These are phyloP conservation scores for Hypomecis punctinalis DNA, from an alignment of 2,888 invertebrate genomes.

Conservation along the genomic window DNA sequence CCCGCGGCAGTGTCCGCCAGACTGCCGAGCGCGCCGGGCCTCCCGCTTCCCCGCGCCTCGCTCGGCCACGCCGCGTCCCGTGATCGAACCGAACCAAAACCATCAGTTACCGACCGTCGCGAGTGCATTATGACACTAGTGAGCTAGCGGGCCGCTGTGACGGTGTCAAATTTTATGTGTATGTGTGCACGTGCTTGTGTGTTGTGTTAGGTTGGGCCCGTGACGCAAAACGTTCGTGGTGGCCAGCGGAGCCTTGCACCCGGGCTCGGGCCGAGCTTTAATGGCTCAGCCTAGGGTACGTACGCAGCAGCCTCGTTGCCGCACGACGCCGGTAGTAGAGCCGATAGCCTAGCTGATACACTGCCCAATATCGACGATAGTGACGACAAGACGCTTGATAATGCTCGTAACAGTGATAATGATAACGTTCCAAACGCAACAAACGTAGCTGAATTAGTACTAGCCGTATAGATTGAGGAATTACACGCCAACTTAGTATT, in stretches of 20 bases:
- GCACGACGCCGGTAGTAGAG: conserved; percentile 45
- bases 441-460: conserved; percentile 34
- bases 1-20: conserved; percentile 83
- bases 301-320: conserved; percentile 53
- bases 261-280: conserved; percentile 90
- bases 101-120: conserved; percentile 70
- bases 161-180: conserved; percentile 80
- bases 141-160: conserved; percentile 85
- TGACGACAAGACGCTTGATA: conserved; percentile 51
- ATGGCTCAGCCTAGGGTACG: conserved; percentile 97
- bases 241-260: conserved; percentile 85
- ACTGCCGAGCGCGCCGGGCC: conserved; percentile 85
- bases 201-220: conserved; percentile 81
- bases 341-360: conserved; percentile 50
- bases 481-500: conserved; percentile 2
- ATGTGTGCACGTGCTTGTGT: conserved; percentile 83
- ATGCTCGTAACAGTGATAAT: conserved; percentile 47
- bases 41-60: conserved; percentile 83
- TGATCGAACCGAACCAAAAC: conserved; percentile 66
- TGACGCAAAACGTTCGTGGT: conserved; percentile 82
- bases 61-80: conserved; percentile 82
- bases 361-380: conserved; percentile 50
- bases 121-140: conserved; percentile 85
- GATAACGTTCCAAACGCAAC: conserved; percentile 46
- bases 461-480: conserved; percentile 8